These are phyloP conservation scores for Sinonovacula constricta DNA, from an alignment of 1,140 invertebrate genomes.

Conservation along the genomic window DNA sequence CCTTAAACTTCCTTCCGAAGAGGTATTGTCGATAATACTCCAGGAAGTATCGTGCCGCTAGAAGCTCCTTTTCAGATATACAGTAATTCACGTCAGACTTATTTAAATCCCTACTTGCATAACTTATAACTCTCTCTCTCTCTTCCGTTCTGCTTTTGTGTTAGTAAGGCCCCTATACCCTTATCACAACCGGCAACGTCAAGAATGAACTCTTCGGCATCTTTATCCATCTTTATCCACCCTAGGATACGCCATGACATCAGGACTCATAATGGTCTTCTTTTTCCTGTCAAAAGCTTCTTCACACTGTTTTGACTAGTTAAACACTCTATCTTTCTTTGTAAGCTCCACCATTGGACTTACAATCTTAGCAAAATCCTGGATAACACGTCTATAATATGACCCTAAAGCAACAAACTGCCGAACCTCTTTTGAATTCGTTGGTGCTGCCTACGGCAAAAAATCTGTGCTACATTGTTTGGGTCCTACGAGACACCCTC, in stretches of 20 bases:
- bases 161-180: conserved; percentile 67
- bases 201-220: conserved; percentile 58
- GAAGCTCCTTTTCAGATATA: conserved; percentile 55
- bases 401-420: conserved; percentile 33
- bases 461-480: background rate
- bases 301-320: conserved; percentile 44
- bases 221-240: too few species aligned
- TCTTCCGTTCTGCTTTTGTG: conserved; percentile 58
- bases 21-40: conserved; percentile 55
- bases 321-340: conserved; percentile 25
- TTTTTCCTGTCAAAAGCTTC: conserved; percentile 53
- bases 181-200: conserved; percentile 61
- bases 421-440: conserved; percentile 27
- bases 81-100: conserved; percentile 79
- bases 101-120: conserved; percentile 47
- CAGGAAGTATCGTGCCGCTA: conserved; percentile 40
- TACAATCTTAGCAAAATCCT: conserved; percentile 45
- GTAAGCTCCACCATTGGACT: conserved; percentile 39
- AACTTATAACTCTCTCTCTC: conserved; percentile 60
- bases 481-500: conserved; percentile 23
- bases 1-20: conserved; percentile 44
- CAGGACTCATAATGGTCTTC: conserved; percentile 5
- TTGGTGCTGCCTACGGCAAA: conserved; percentile 37
- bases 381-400: conserved; percentile 42
- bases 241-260: conserved; percentile 5